Percentiles rank a stretch among this genome's conserved stretches.
These are phyloP conservation scores for Tanypteryx hageni DNA, from an alignment of 2,888 invertebrate species.

Conservation along the genomic window DNA sequence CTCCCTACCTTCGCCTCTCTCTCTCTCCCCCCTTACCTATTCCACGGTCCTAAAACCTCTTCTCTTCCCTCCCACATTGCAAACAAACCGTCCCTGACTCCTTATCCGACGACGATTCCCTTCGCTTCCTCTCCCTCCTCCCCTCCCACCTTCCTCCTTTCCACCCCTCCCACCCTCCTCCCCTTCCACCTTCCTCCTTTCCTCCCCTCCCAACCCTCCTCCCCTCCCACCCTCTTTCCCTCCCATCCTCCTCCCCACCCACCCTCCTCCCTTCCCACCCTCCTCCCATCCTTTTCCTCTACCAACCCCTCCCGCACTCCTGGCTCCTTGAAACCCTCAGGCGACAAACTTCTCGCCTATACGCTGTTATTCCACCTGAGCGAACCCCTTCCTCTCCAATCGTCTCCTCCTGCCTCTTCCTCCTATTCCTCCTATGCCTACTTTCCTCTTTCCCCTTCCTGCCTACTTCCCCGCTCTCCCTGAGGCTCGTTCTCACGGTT, in stretches of 20 bases:
- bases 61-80: not conserved
- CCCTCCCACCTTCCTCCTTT: not conserved
- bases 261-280: not conserved
- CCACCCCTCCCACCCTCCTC: not conserved
- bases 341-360: conserved; percentile 59
- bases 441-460: not conserved
- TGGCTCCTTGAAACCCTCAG: not conserved
- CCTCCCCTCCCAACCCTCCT: not conserved
- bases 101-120: not conserved
- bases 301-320: not conserved
- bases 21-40: not conserved
- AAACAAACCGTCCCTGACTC: conserved; percentile 26
- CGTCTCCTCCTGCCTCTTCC: not conserved
- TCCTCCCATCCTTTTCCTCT: not conserved
- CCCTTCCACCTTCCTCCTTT: not conserved
- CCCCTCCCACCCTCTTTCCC: not conserved
- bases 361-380: conserved; percentile 53
- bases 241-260: not conserved
- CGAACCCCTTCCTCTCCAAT: conserved; percentile 37
- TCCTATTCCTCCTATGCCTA: not conserved
- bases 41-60: not conserved
- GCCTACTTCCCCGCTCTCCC: not conserved
- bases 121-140: not conserved
- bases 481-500: not conserved
- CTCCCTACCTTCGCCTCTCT: not conserved